Conservation (phyloP, 1,140 invertebrate genomes). For the Drosophila pruinosa region DNA sequence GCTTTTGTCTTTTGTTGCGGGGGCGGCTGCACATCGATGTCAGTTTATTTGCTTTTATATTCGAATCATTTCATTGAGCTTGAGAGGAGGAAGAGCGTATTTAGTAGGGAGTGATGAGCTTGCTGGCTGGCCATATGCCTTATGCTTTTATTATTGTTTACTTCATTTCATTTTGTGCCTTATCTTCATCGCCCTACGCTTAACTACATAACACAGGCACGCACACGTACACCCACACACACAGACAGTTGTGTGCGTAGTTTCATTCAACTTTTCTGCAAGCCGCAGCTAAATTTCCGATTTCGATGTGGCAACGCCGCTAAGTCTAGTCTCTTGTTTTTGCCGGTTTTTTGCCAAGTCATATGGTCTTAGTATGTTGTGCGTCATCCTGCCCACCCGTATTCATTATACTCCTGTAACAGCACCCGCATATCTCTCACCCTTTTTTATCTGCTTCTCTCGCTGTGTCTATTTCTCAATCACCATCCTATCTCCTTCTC, state of each 20-base stretch:
- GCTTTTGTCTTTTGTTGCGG: slow-evolving; percentile 53
- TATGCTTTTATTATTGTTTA: slow-evolving; percentile 70
- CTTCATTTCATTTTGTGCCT: slow-evolving; percentile 60
- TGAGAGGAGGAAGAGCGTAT: not conserved
- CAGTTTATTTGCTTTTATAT: slow-evolving; percentile 64
- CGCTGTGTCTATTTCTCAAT: not conserved
- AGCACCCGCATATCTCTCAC: slow-evolving; percentile 38
- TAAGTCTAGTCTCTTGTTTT: slow-evolving; percentile 38
- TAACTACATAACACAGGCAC: slow-evolving; percentile 14
- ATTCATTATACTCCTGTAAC: slow-evolving; percentile 13
- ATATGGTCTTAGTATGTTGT: slow-evolving; percentile 51
- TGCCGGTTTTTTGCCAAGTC: slow-evolving; percentile 51
- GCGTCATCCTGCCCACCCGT: slow-evolving; percentile 52
- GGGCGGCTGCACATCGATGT: slow-evolving; percentile 48
- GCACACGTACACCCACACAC: not conserved
- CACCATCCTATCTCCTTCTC: not conserved
- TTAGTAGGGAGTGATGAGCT: not conserved
- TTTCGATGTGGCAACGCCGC: slow-evolving; percentile 36
- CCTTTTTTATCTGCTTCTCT: slow-evolving; percentile 13
- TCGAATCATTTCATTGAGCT: slow-evolving; percentile 27
- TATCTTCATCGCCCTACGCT: slow-evolving; percentile 44
- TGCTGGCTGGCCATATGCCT: slow-evolving; percentile 25
- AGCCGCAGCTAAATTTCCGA: slow-evolving; percentile 29
- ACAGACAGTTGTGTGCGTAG: slow-evolving; percentile 14
- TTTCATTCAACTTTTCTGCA: slow-evolving; percentile 51